Percentiles rank a stretch among this genome's conserved stretches.
Evolutionary conservation across 2,113 vertebrate species (phyloP).

Genomic region (Glareola pratincola): DNA sequence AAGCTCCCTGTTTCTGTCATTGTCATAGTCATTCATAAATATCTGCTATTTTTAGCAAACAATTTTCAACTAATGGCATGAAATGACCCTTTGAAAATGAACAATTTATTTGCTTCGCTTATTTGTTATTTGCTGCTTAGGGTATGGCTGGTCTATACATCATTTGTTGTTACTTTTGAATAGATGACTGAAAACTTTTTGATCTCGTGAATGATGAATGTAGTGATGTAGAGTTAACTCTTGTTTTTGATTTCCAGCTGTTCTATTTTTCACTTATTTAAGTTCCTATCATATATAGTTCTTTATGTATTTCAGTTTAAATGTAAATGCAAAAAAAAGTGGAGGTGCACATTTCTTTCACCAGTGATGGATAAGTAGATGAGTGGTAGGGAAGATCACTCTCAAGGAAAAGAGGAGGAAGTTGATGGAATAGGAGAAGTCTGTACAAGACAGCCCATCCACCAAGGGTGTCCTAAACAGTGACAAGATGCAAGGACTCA

Average conservation of each 20-base stretch:
- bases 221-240: not conserved
- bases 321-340: not conserved
- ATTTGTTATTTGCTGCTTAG: not conserved
- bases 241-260: not conserved
- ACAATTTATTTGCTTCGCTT: constrained; percentile 14
- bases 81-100: constrained; percentile 26
- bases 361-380: not conserved
- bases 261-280: not conserved
- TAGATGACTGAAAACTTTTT: not conserved
- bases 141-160: not conserved
- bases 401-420: not conserved
- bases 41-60: not conserved
- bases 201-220: not conserved
- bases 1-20: not conserved
- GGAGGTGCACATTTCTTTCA: not conserved
- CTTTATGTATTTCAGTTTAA: not conserved
- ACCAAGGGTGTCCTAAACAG: not conserved
- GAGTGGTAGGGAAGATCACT: not conserved
- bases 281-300: not conserved
- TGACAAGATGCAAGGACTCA: not conserved
- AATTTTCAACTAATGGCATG: not conserved
- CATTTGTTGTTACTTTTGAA: not conserved
- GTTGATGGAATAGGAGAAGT: not conserved
- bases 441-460: not conserved
- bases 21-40: not conserved